Percentiles rank a stretch among this genome's conserved stretches.
Evolutionary conservation across 2,888 invertebrate genomes (phyloP).

Genomic region (Argynnis bischoffii): DNA sequence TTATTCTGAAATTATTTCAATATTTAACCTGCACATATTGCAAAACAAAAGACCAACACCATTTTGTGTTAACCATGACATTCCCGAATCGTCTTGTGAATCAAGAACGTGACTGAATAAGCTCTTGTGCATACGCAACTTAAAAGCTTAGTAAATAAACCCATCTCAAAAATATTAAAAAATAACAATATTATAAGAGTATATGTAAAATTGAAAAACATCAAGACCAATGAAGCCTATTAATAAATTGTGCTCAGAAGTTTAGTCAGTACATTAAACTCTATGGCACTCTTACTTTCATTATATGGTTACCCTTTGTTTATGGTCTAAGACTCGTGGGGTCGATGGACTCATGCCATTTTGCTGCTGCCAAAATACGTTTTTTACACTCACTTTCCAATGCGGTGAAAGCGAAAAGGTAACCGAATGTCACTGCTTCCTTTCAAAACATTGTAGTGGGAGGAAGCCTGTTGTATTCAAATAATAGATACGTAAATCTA

Average conservation of each 20-base stretch:
- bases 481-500: constrained; percentile 62
- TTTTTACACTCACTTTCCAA: constrained; percentile 83
- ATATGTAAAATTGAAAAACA: no score
- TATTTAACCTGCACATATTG: constrained; percentile 51
- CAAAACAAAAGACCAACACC: constrained; percentile 56
- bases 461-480: constrained; percentile 64
- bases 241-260: background rate
- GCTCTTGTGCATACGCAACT: constrained; percentile 25
- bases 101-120: constrained; percentile 68
- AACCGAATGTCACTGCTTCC: constrained; percentile 79
- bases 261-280: background rate
- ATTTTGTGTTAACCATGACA: constrained; percentile 72
- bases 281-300: constrained; percentile 72
- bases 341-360: constrained; percentile 73
- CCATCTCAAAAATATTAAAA: no score
- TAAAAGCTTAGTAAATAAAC: background rate
- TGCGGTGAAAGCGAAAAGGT: constrained; percentile 81
- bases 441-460: constrained; percentile 78
- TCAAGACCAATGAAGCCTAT: no score
- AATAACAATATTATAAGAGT: no score
- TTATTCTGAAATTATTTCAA: constrained; percentile 47
- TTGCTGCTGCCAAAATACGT: constrained; percentile 78
- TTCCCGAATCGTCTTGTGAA: constrained; percentile 77
- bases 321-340: constrained; percentile 68
- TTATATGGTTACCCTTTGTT: constrained; percentile 74